Base-by-base conservation (phyloP, 2,113 vertebrate species). In the Pogonocichla stellata region DNA sequence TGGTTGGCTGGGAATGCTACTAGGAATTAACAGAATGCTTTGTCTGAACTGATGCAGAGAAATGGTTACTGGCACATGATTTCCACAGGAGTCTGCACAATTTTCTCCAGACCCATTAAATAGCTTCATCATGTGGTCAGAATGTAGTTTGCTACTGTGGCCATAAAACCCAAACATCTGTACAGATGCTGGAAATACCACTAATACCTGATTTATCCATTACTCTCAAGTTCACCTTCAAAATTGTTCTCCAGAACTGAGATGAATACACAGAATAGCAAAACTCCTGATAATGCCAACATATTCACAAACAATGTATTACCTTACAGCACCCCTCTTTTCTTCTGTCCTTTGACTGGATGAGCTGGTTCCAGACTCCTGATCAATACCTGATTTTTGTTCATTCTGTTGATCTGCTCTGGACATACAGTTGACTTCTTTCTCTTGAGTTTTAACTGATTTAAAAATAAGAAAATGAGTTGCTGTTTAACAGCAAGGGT, bases 321-420 rank as follows among this genome's bases (percentile, higher is more conserved):
- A 98, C 98, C 98, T 98, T 42, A 96, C 61, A 14, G 84, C 47
- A 25, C 12, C 26, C 10, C 71, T 90, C 17, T 94, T 96, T 70
- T 78, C 89, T 69, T 96, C 94, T n/a, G 62, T 45, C n/a, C 45
- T 73, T 56, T 86, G 56, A 9, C 6, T 53, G 51, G 65, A 26
- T 14, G 65, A 83, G 58, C 38, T 38, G 25, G 36, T 47, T 4
- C 56, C 53, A 4, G 43, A 28, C 14, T 69, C 62, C 19, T 89
- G 36, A 38, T 96, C 88, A 10, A 38, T 65, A 34, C 48, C 47
- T 72, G 95, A 92, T 19, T 93, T 96, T 64, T 91, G 87, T 66
- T 92, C 57, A 15, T 56, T 89, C 78, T 91, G 66, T 70, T 70
- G 60, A 16, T 65, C 31, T 42, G 43, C 36, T 36, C 61, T 69